Evolutionary conservation across 35 echinoderm and acorn worm genomes (phyloP).

Genomic region (Holothuria glaberrima): DNA sequence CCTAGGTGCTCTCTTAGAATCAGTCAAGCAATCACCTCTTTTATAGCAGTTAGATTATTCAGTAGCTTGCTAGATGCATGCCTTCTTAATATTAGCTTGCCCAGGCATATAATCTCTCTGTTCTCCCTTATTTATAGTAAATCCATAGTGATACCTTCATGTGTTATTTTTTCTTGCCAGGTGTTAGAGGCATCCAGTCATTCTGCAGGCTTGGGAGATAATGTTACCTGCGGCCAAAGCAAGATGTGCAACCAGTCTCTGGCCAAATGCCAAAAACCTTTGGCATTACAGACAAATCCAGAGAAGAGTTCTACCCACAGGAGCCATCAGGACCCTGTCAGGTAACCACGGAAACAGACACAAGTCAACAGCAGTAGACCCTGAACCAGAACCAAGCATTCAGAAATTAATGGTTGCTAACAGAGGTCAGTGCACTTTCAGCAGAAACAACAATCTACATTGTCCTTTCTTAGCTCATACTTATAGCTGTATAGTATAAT

Average conservation of each 20-base stretch:
- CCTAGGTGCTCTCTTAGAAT: too few relatives aligned
- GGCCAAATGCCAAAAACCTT: slow-evolving; percentile 26
- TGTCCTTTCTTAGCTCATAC: too few relatives aligned
- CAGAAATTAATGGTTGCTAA: slow-evolving; percentile 84
- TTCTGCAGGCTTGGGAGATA: neutral
- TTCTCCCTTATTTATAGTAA: too few relatives aligned
- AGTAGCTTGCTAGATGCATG: too few relatives aligned
- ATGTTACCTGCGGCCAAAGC: slow-evolving; percentile 18
- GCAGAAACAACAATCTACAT: neutral
- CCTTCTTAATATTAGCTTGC: too few relatives aligned
- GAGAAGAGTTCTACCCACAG: neutral
- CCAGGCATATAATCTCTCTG: too few relatives aligned
- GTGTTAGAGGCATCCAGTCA: neutral
- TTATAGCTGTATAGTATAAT: too few relatives aligned
- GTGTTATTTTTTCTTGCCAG: neutral
- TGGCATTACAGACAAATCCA: slow-evolving; percentile 55
- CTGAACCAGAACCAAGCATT: slow-evolving; percentile 50
- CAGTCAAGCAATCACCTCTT: too few relatives aligned
- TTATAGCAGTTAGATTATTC: too few relatives aligned
- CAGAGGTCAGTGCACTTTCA: slow-evolving; percentile 50
- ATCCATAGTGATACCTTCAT: neutral
- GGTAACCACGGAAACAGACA: slow-evolving; percentile 39
- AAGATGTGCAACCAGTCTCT: slow-evolving; percentile 41
- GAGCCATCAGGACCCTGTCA: slow-evolving; percentile 28
- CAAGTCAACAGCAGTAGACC: slow-evolving; percentile 24